Base-by-base conservation (phyloP, 2,797 vertebrate genomes). In the Botia kubotai region DNA sequence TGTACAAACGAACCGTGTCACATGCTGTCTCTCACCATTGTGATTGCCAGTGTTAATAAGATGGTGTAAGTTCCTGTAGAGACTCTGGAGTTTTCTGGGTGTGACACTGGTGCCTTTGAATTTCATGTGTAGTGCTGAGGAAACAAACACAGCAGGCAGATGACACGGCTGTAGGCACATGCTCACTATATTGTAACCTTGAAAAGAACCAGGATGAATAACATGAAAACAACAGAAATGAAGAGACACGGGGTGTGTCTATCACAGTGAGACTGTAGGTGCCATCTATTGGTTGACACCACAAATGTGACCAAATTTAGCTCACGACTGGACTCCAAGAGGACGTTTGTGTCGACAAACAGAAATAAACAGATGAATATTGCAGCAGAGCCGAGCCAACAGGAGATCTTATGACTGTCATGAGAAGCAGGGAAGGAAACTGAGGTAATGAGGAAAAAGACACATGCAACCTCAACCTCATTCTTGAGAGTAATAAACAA, bases 341-440 rank as follows among this genome's bases (percentile, higher is more conserved):
- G 3, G 33, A 33, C 33, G 4, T 33, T 33, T 33, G 33, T 33
- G 2, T 33, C 33, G 33, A 72, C 80, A 80, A 87, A 85, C 80
- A 87, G 86, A 87, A 90, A 86, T 88, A 87, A 69, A 77, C 62
- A 68, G 89, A 89, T 91, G 84, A 85, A 90, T 87, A 74, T 70
- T 72, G 75, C 79, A 84, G 67, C 57, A 53, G 73, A 70, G 82
- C 78, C 79, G 80, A 72, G 80, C 84, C 86, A 85, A 85, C 82
- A 87, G 80, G 82, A 73, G 70, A 88, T 83, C 92, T 92, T 89
- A 91, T 93, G 92, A 93, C 91, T 86, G 86, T 93, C 93, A 94
- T 90, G 90, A 89, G 91, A 82, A 81, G 33, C 69, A 46, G 72
- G 63, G 75, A 84, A 73, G 52, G 58, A 84, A 67, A 85, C 60